Evolutionary conservation across 2,113 vertebrate species (phyloP).

Genomic region (Arizona elegans): DNA sequence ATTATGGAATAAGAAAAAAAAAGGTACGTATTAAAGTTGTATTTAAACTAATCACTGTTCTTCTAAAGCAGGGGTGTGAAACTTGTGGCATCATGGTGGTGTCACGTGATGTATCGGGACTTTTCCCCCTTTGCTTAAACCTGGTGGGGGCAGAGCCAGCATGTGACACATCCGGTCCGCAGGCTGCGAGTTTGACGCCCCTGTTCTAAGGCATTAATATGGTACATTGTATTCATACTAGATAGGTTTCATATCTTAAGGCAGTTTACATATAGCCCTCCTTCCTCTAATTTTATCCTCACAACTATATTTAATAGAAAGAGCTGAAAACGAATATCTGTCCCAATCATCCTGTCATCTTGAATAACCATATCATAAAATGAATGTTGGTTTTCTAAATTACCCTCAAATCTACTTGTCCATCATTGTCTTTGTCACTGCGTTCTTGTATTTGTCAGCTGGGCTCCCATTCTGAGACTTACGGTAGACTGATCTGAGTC

Average conservation of each 20-base stretch:
- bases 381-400: not conserved
- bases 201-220: too few species aligned
- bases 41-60: not conserved
- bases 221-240: not conserved
- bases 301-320: not conserved
- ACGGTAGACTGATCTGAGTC: too few species aligned
- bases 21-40: not conserved
- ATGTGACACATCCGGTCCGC: too few species aligned
- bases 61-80: too few species aligned
- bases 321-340: not conserved
- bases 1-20: not conserved
- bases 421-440: not conserved
- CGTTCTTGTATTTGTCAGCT: too few species aligned
- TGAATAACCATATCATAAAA: not conserved
- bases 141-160: too few species aligned
- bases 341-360: not conserved
- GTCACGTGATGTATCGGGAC: too few species aligned
- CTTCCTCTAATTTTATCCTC: not conserved
- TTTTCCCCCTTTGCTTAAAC: too few species aligned
- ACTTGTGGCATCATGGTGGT: too few species aligned
- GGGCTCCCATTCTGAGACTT: too few species aligned
- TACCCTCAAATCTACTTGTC: not conserved
- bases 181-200: too few species aligned
- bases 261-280: not conserved
- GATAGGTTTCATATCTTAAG: not conserved